Evolutionary conservation across 23 tunicate species (phyloP).

Genomic region (Trididemnum miniatum): DNA sequence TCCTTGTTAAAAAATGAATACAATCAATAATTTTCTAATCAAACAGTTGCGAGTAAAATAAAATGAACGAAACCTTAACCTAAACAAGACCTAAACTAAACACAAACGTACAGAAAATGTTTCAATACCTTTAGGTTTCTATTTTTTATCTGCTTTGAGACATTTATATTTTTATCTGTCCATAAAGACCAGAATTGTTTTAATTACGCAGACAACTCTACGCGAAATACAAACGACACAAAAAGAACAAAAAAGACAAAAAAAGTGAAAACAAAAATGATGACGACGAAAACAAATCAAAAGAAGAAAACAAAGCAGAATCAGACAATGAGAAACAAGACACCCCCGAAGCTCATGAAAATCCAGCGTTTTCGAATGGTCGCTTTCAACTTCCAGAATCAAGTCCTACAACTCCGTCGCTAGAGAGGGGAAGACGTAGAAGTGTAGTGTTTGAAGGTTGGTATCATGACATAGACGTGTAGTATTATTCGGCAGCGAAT

Average conservation of each 20-base stretch:
- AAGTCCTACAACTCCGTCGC: background rate
- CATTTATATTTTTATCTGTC: too few species aligned
- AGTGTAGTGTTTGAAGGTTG: constrained; percentile 56
- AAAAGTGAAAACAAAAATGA: background rate
- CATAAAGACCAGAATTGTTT: too few species aligned
- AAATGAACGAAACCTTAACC: too few species aligned
- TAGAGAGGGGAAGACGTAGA: constrained; percentile 39
- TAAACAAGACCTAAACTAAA: too few species aligned
- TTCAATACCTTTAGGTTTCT: background rate
- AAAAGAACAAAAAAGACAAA: constrained; percentile 6
- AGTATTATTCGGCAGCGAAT: too few species aligned
- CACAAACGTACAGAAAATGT: too few species aligned
- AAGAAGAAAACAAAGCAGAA: background rate
- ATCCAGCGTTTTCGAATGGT: background rate
- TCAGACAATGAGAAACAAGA: background rate
- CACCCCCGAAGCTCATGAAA: background rate
- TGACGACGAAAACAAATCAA: background rate
- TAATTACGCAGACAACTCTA: constrained; percentile 33
- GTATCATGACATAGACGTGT: too few species aligned
- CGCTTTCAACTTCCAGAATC: constrained; percentile 22
- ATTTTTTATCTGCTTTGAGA: background rate
- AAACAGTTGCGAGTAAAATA: too few species aligned
- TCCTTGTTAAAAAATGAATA: too few species aligned
- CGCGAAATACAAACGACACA: constrained; percentile 16
- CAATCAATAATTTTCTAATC: too few species aligned